These are phyloP conservation scores for Drosophila serrata DNA, from an alignment of 1,140 invertebrate genomes.

Conservation along the genomic window DNA sequence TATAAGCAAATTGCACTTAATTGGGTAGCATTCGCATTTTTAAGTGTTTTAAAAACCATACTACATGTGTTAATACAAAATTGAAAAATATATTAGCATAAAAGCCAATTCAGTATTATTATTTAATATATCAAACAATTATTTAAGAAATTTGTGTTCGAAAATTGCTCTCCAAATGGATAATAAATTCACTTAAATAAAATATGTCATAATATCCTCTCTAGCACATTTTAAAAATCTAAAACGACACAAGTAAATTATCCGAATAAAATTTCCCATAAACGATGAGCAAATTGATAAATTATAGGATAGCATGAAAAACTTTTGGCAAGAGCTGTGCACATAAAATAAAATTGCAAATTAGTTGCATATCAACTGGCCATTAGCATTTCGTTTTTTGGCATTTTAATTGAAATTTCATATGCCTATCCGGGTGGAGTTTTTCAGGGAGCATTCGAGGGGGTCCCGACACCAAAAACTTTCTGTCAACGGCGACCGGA, in stretches of 20 bases:
- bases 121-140: background rate
- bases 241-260: slow-evolving; percentile 23
- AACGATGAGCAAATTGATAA: slow-evolving; percentile 40
- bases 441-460: slow-evolving; percentile 5
- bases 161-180: background rate
- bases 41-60: too few species aligned
- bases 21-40: too few species aligned
- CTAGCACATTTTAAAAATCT: background rate
- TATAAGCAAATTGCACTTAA: too few species aligned
- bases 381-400: slow-evolving; percentile 61
- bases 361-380: slow-evolving; percentile 57
- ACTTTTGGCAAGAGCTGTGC: background rate
- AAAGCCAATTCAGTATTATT: background rate
- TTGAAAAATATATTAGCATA: background rate
- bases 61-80: background rate
- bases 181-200: slow-evolving; percentile 7
- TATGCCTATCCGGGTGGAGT: slow-evolving; percentile 41
- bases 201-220: slow-evolving; percentile 6
- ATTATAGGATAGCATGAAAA: slow-evolving; percentile 10
- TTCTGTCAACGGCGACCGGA: slow-evolving; percentile 38
- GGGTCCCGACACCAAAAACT: slow-evolving; percentile 27
- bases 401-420: slow-evolving; percentile 65
- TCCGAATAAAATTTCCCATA: slow-evolving; percentile 2
- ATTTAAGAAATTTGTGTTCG: background rate
- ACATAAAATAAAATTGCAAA: slow-evolving; percentile 58